Evolutionary conservation across 2,113 vertebrate species (phyloP), one percentile per base, ranked within the genome.

Genomic region (Callospermophilus lateralis): DNA sequence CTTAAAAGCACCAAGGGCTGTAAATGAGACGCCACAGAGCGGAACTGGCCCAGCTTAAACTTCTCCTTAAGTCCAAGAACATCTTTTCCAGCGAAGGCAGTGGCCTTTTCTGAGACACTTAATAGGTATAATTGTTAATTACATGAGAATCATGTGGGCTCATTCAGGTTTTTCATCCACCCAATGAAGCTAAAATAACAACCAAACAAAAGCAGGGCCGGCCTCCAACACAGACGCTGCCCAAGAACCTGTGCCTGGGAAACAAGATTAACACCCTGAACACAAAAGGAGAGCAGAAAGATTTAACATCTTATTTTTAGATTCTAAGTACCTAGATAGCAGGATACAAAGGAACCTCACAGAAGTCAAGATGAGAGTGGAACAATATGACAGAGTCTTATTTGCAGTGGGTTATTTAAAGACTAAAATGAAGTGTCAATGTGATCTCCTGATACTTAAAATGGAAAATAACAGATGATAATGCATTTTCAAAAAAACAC

Each of bases 401-500:
- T 37, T 58, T 85, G 67, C 4, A 93, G 81, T 37, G 8, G 8
- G 58, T 83, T 95, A 93, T 85, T 96, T 94, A 48, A 87, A 94
- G 81, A 93, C 90, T 77, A 90, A 94, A 87, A 53, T 42, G 39
- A 3, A 94, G 53, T 16, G 95, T 76, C 74, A 63, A 0, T 37
- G 53, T 15, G 93, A 10, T 72, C 45, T 96, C 83, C n/a, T 53
- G 63, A 86, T 80, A 92, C 15, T 30, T 42, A 61, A 32, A 93
- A 96, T 19, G 93, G 92, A 93, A 96, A 98, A 96, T 32, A 95
- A 80, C 72, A 96, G 53, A 74, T 72, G 2, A 93, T 84, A 96
- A 94, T 78, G 42, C 17, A 92, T 30, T 89, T 94, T 4, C 63
- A 96, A 88, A 42, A 51, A 93, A 2, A 32, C 13, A 68, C 17